Conservation (phyloP, 2,888 invertebrate species). For the Drosophila diplacantha region DNA sequence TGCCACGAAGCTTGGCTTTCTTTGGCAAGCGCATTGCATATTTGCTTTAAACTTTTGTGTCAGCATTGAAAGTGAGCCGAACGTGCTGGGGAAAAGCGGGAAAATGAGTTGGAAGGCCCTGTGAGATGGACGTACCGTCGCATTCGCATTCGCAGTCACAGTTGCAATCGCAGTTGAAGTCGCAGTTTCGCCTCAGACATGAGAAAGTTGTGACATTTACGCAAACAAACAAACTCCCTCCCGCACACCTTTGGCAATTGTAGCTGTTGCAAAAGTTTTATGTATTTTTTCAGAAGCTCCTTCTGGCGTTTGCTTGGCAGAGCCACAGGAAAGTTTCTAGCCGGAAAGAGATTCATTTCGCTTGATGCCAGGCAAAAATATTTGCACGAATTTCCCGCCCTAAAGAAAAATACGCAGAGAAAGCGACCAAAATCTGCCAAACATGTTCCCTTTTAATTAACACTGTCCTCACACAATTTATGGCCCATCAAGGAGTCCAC, state of each 20-base stretch:
- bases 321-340: slow-evolving; percentile 48
- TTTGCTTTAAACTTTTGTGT: slow-evolving; percentile 68
- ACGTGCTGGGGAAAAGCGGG: slow-evolving; percentile 10
- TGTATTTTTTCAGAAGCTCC: slow-evolving; percentile 46
- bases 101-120: slow-evolving; percentile 21
- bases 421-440: slow-evolving; percentile 42
- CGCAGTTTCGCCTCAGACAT: slow-evolving; percentile 43
- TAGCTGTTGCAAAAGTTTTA: slow-evolving; percentile 56
- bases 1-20: slow-evolving; percentile 59
- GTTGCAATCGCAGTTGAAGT: slow-evolving; percentile 24
- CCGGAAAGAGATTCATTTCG: slow-evolving; percentile 62
- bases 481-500: slow-evolving; percentile 4
- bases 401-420: background rate
- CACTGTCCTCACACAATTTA: slow-evolving; percentile 39
- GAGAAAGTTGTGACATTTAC: slow-evolving; percentile 61
- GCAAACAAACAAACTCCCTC: slow-evolving; percentile 36
- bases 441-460: slow-evolving; percentile 67
- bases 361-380: slow-evolving; percentile 36
- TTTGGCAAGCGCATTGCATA: slow-evolving; percentile 60
- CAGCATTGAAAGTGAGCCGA: slow-evolving; percentile 42
- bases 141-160: slow-evolving; percentile 11
- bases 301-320: slow-evolving; percentile 56
- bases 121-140: slow-evolving; percentile 25
- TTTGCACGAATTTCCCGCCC: slow-evolving; percentile 15
- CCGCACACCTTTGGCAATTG: slow-evolving; percentile 39